Conservation (phyloP, 2,888 invertebrate genomes). For the Eueremaeus valkanovi region DNA sequence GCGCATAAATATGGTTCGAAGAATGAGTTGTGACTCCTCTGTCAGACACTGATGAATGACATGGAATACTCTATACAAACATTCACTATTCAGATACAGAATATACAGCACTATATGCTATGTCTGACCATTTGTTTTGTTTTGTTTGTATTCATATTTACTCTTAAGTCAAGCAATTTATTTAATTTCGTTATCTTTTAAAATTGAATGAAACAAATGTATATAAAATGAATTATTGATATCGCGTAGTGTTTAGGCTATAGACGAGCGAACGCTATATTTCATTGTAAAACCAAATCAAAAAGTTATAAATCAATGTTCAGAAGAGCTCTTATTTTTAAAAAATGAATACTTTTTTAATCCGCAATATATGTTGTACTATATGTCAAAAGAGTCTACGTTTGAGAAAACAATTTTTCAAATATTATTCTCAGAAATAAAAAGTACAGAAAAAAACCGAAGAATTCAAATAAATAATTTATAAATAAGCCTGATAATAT, state of each 20-base stretch:
- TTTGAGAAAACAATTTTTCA: not conserved
- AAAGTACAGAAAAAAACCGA: not conserved
- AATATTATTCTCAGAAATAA: not conserved
- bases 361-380: not conserved
- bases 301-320: not conserved
- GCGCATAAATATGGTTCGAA: not conserved
- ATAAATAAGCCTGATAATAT: too few species aligned
- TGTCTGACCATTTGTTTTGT: not conserved
- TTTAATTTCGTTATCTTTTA: not conserved
- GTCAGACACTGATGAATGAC: slow-evolving; percentile 23
- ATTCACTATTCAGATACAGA: not conserved
- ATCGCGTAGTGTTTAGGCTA: not conserved
- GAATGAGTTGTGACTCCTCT: slow-evolving; percentile 21
- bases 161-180: not conserved
- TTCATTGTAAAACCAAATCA: not conserved
- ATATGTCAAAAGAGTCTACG: not conserved
- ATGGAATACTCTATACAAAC: not conserved
- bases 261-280: not conserved
- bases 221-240: not conserved
- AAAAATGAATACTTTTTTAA: not conserved
- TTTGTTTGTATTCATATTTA: too few species aligned
- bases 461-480: too few species aligned
- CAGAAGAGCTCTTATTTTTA: not conserved
- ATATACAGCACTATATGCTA: too few species aligned
- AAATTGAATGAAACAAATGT: not conserved